Evolutionary conservation across 2,113 vertebrate species (phyloP).

Genomic region (Perognathus longimembris): DNA sequence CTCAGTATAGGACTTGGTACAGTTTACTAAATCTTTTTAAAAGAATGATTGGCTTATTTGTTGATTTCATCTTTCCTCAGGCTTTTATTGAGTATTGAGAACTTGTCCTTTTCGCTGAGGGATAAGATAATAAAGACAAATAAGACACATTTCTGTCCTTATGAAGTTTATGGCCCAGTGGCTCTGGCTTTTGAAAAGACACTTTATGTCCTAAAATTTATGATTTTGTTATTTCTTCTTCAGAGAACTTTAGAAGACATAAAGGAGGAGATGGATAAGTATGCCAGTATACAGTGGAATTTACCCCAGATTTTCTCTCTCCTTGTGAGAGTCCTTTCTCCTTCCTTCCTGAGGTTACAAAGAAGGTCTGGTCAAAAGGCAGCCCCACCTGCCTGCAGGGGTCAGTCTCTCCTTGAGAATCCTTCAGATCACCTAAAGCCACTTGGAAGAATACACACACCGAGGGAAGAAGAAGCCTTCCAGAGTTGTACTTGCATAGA

Average conservation of each 20-base stretch:
- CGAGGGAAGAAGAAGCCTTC: conserved; percentile 67
- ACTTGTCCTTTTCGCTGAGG: not conserved
- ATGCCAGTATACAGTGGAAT: not conserved
- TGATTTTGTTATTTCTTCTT: not conserved
- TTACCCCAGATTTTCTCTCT: not conserved
- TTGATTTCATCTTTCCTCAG: not conserved
- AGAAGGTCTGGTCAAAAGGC: conserved; percentile 44
- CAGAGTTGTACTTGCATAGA: conserved; percentile 64
- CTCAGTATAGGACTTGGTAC: not conserved
- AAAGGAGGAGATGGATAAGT: not conserved
- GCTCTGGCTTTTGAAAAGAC: not conserved
- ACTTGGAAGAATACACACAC: not conserved
- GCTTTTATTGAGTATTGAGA: not conserved
- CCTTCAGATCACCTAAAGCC: conserved; percentile 50
- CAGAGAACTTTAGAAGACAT: not conserved
- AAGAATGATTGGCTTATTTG: conserved; percentile 24
- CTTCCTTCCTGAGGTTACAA: not conserved
- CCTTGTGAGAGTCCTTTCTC: not conserved
- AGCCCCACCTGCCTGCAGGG: conserved; percentile 74
- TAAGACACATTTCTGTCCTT: not conserved
- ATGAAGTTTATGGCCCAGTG: not conserved
- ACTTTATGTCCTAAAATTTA: not conserved
- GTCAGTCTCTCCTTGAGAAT: conserved; percentile 82
- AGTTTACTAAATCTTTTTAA: conserved; percentile 17
- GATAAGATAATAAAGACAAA: not conserved